Conservation (phyloP, 1,140 invertebrate species). For the Dendroctonus ponderosae region DNA sequence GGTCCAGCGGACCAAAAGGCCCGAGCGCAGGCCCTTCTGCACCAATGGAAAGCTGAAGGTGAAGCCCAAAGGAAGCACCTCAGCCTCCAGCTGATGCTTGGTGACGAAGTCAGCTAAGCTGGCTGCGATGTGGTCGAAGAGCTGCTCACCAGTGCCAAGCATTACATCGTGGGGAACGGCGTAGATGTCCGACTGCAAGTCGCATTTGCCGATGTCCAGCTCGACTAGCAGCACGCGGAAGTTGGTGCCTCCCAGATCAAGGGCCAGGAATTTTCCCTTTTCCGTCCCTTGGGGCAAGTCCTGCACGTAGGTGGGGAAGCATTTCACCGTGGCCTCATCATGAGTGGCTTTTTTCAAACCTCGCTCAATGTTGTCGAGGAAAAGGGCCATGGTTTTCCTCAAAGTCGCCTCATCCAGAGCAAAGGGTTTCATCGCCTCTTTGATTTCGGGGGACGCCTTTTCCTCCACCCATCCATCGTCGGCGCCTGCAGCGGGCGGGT, state of each 20-base stretch:
- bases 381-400: slow-evolving; percentile 70
- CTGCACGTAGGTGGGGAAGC: slow-evolving; percentile 85
- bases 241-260: slow-evolving; percentile 99
- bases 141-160: slow-evolving; percentile 74
- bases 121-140: slow-evolving; percentile 98
- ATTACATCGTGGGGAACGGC: slow-evolving; percentile 92
- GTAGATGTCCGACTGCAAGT: slow-evolving; percentile 96
- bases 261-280: slow-evolving; percentile 90
- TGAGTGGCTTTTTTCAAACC: slow-evolving; percentile 81
- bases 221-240: slow-evolving; percentile 94
- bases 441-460: slow-evolving; percentile 62
- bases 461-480: slow-evolving; percentile 6
- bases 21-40: slow-evolving; percentile 88
- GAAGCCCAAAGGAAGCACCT: slow-evolving; percentile 90
- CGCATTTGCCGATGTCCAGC: slow-evolving; percentile 74
- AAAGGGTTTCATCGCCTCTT: slow-evolving; percentile 81
- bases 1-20: slow-evolving; percentile 90
- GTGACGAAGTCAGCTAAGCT: slow-evolving; percentile 92
- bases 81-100: slow-evolving; percentile 68
- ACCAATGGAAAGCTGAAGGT: slow-evolving; percentile 97
- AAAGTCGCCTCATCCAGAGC: slow-evolving; percentile 78
- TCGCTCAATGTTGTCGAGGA: slow-evolving; percentile 74
- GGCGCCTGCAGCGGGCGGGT: slow-evolving; percentile 16
- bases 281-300: slow-evolving; percentile 96
- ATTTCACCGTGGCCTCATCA: slow-evolving; percentile 78